Evolutionary conservation across 2,888 invertebrate species (phyloP), one percentile per base, ranked within the genome.

Genomic region (Alsophila aescularia): DNA sequence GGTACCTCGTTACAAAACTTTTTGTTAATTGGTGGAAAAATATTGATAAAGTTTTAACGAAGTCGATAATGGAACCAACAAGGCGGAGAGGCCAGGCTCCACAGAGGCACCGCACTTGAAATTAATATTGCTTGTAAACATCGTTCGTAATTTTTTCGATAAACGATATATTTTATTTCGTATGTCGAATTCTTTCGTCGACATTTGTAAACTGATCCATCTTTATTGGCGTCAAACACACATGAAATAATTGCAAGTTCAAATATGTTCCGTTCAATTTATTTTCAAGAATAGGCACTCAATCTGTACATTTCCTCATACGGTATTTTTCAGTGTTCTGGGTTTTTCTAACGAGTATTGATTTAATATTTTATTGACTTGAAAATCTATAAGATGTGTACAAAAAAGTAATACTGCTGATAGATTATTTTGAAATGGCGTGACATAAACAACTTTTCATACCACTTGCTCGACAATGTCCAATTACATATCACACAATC

Each of bases 41-140:
- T 53, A 64, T 61, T 58, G 62, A 58, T 47, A 67, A 77, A 79
- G 69, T 83, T 83, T 81, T 82, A 83, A 83, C 81, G 82, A 83
- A 80, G 73, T 75, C 64, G 70, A 75, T 75, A 69, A 64, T 42
- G 39, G 35, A 51, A 35, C 35, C 40, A 42, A 51, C 45, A 24
- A 12, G 52, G 43, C 12, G 12, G 18, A 36, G 51, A 7, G 13
- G 10, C 12, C 8, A 40, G 39, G 16, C 13, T 34, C 12, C 36
- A n/a, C 14, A 8, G 29, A 2, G 27, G 12, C 14, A 29, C 12
- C 18, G n/a, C 10, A 55, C 43, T 61, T 56, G 13, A 52, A 39
- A 29, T 41, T 37, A 5, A 42, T 31, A 27, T 40, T 42, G 31
- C 42, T 37, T 10, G 9, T 45, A 53, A 52, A 35, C 5, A 51